These are phyloP conservation scores for Sciaenops ocellatus DNA, from an alignment of 2,797 vertebrate species.

Conservation along the genomic window DNA sequence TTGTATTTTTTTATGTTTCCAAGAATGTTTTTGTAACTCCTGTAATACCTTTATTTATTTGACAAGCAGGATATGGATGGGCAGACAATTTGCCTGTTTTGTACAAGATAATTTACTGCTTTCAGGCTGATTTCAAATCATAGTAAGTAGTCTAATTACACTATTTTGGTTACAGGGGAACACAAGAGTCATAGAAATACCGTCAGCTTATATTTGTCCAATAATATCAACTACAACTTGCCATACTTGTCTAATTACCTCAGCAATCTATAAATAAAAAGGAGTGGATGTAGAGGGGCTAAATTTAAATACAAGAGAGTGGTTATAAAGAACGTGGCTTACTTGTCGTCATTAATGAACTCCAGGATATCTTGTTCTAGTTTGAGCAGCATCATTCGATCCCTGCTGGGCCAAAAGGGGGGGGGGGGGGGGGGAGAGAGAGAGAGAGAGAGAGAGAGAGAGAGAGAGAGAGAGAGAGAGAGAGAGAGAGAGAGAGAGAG, in stretches of 20 bases:
- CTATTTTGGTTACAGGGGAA: constrained; percentile 24
- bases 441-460: background rate
- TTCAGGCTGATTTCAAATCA: constrained; percentile 6
- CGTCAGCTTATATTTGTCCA: constrained; percentile 12
- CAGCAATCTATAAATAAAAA: constrained; percentile 62
- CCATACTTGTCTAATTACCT: constrained; percentile 51
- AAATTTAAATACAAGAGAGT: constrained; percentile 69
- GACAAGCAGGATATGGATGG: background rate
- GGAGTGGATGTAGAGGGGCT: constrained; percentile 41
- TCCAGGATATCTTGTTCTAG: constrained; percentile 99
- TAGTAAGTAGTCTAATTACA: background rate
- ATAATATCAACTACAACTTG: constrained; percentile 41
- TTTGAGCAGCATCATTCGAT: constrained; percentile 99
- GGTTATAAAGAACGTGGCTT: constrained; percentile 77
- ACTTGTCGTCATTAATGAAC: constrained; percentile 99
- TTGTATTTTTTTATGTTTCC: background rate
- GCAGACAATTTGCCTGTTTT: background rate
- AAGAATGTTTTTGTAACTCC: background rate
- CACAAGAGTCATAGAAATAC: constrained; percentile 18
- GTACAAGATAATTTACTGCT: background rate
- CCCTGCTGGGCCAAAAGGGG: constrained; percentile 83
- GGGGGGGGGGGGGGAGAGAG: background rate
- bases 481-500: too few species aligned
- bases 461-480: background rate
- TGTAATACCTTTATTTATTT: background rate